Conservation (phyloP, 2,113 vertebrate genomes). For the Corythornis madagascariensis region DNA sequence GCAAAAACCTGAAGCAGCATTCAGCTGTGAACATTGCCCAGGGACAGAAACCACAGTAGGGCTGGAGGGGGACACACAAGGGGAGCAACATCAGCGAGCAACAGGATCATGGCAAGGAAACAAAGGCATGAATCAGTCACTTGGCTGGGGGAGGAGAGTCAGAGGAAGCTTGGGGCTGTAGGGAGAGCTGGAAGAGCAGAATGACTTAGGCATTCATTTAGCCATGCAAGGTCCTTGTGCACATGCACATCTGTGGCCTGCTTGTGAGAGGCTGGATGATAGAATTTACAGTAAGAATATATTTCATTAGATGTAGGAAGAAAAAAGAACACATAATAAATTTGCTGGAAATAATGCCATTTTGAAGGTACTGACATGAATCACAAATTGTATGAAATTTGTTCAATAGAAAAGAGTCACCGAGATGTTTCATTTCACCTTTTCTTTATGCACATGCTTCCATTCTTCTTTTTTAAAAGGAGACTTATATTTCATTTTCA, state of each 20-base stretch:
- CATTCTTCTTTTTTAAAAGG: not conserved
- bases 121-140: not conserved
- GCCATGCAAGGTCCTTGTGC: not conserved
- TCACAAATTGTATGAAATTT: not conserved
- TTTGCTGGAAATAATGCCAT: not conserved
- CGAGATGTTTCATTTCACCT: slow-evolving; percentile 7
- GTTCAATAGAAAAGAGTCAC: not conserved
- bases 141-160: not conserved
- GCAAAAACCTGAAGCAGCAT: not conserved
- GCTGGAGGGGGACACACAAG: fast-evolving
- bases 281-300: not conserved
- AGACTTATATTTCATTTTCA: not conserved
- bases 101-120: not conserved
- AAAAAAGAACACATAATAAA: not conserved
- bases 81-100: not conserved
- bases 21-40: not conserved
- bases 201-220: not conserved
- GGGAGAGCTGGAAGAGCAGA: not conserved
- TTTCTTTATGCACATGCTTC: not conserved
- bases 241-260: not conserved
- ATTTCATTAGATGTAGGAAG: not conserved
- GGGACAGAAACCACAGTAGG: not conserved
- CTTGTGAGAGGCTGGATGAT: not conserved
- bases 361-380: not conserved
- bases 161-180: not conserved